Evolutionary conservation across 2,888 invertebrate genomes (phyloP).

Genomic region (Andrena bicolor): DNA sequence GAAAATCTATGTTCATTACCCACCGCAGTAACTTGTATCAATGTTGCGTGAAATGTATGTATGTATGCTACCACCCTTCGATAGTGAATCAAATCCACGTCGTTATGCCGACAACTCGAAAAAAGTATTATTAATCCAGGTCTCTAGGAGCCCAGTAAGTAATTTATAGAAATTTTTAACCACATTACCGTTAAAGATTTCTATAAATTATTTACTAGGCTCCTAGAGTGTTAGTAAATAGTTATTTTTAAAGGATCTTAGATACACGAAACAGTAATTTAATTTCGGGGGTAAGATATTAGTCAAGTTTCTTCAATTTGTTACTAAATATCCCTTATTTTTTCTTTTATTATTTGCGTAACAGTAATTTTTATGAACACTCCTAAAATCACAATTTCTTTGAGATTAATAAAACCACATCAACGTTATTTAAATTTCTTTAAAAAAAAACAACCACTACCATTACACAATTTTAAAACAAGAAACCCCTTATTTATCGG

Average conservation of each 20-base stretch:
- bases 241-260: too few relatives aligned
- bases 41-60: background rate
- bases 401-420: background rate
- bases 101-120: background rate
- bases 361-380: background rate
- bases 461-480: background rate
- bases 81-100: background rate
- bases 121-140: background rate
- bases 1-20: conserved; percentile 28
- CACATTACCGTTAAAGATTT: too few relatives aligned
- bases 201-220: too few relatives aligned
- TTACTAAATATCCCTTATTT: too few relatives aligned
- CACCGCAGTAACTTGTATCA: background rate
- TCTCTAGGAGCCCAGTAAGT: too few relatives aligned
- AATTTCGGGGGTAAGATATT: background rate
- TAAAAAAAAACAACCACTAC: background rate
- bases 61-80: background rate
- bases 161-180: too few relatives aligned
- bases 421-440: too few relatives aligned
- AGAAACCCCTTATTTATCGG: too few relatives aligned
- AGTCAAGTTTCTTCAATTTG: too few relatives aligned
- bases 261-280: background rate
- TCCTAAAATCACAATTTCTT: background rate
- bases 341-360: background rate
- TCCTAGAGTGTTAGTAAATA: too few relatives aligned